Evolutionary conservation across 2,888 invertebrate species (phyloP).

Genomic region (Steinernema carpocapsae): DNA sequence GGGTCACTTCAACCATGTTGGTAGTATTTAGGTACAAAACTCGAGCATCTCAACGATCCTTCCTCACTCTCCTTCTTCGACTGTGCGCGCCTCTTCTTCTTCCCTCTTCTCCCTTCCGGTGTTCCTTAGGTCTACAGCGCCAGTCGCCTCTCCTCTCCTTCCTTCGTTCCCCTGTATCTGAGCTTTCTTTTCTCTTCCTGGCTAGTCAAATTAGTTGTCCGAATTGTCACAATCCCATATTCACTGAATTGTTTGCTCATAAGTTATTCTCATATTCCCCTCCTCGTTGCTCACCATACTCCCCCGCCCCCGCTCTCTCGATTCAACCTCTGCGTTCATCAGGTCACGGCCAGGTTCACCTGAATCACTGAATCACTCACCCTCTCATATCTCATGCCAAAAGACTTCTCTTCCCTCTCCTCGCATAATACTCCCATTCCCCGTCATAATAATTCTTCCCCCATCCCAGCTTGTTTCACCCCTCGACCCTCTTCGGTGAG

Average conservation of each 20-base stretch:
- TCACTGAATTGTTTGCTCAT: conserved; percentile 6
- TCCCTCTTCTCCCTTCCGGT: too few relatives aligned
- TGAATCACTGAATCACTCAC: neutral
- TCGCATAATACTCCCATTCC: conserved; percentile 6
- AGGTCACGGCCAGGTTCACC: neutral
- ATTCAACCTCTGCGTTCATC: conserved; percentile 8
- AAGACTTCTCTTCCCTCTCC: neutral
- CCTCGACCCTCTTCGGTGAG: neutral
- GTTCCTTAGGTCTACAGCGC: neutral
- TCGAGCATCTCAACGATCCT: conserved; percentile 22
- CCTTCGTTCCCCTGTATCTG: too few relatives aligned
- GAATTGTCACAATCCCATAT: neutral
- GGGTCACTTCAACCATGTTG: conserved; percentile 12
- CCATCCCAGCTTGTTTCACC: neutral
- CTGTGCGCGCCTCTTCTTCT: neutral
- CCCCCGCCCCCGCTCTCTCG: neutral
- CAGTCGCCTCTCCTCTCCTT: conserved; percentile 2
- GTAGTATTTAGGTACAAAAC: conserved; percentile 20
- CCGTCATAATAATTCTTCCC: conserved; percentile 3
- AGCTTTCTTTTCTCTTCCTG: conserved; percentile 9
- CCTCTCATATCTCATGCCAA: conserved; percentile 21
- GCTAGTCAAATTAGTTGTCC: conserved; percentile 19
- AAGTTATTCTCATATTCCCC: neutral
- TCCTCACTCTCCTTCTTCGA: neutral
- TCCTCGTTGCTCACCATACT: neutral